Evolutionary conservation across 2,888 invertebrate genomes (phyloP), one percentile per base, ranked within the genome.

Genomic region (Itoplectis maculator): DNA sequence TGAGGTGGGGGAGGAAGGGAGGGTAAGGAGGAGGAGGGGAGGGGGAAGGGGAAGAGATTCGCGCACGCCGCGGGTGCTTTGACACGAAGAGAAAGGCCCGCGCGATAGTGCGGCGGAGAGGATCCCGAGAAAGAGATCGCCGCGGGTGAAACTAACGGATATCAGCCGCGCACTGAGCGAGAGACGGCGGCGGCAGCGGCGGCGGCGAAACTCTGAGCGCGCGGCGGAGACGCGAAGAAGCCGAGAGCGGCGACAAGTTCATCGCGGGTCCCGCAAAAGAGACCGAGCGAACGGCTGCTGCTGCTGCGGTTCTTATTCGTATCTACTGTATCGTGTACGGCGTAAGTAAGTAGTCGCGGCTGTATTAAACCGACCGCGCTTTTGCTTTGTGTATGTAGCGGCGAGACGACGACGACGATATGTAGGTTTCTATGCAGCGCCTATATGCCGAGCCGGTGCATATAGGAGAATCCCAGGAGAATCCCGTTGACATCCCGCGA

Each of bases 381-480:
- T n/a, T n/a, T n/a, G n/a, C n/a, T n/a, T n/a, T n/a, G n/a, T n/a
- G n/a, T n/a, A n/a, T n/a, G n/a, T n/a, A n/a, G 54, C 51, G 49
- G 7, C 37, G 13, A 47, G 49, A 37, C 45, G 45, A 65, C 20
- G 54, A 54, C 15, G 42, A 40, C 42, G 61, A 77, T 75, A 81
- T 66, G 76, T 75, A 66, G 76, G 81, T 54, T 72, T 49, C 76
- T 76, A 18, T 15, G 66, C 15, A 29, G 23, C 40, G 63, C 66
- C 8, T 35, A 13, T n/a, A n/a, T n/a, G n/a, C n/a, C 35, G 20
- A 54, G 54, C 76, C n/a, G 3, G 82, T 81, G 83, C 76, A 83
- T 80, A 82, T n/a, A n/a, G n/a, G n/a, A n/a, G n/a, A n/a, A n/a
- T 88, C 88, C 86, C 89, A 45, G 63, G 89, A 88, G 88, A 89